These are phyloP conservation scores for Drosophila pseudoobscura DNA, from an alignment of 1,140 invertebrate species.

Conservation along the genomic window DNA sequence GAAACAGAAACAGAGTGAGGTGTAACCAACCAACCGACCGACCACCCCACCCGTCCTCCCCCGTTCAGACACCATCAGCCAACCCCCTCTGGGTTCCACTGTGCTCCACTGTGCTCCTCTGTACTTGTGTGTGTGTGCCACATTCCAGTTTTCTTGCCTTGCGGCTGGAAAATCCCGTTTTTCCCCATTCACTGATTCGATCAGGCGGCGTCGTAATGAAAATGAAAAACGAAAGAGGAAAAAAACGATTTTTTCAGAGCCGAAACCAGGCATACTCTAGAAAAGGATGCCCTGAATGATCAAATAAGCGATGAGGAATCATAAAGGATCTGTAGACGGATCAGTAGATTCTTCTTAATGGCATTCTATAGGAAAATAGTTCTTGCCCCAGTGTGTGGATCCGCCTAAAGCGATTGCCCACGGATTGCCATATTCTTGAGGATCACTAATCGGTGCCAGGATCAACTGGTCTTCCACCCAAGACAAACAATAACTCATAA, in stretches of 20 bases:
- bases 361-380: no score
- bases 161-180: constrained; percentile 73
- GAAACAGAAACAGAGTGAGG: constrained; percentile 33
- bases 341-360: no score
- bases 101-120: not conserved
- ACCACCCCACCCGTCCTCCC: not conserved
- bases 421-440: no score
- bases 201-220: constrained; percentile 70
- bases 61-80: no score
- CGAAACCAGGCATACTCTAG: constrained; percentile 1
- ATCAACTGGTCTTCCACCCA: no score
- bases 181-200: constrained; percentile 78
- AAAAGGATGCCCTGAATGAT: not conserved
- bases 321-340: no score
- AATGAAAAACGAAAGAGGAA: constrained; percentile 48
- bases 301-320: no score
- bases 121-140: constrained; percentile 52
- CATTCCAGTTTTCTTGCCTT: constrained; percentile 67
- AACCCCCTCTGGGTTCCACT: not conserved
- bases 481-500: no score
- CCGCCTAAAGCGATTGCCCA: no score
- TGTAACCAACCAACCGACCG: constrained; percentile 17
- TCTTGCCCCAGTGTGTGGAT: no score
- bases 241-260: not conserved
- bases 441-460: no score